These are phyloP conservation scores for Sus cebifrons DNA, from an alignment of 2,797 vertebrate genomes.

Conservation along the genomic window DNA sequence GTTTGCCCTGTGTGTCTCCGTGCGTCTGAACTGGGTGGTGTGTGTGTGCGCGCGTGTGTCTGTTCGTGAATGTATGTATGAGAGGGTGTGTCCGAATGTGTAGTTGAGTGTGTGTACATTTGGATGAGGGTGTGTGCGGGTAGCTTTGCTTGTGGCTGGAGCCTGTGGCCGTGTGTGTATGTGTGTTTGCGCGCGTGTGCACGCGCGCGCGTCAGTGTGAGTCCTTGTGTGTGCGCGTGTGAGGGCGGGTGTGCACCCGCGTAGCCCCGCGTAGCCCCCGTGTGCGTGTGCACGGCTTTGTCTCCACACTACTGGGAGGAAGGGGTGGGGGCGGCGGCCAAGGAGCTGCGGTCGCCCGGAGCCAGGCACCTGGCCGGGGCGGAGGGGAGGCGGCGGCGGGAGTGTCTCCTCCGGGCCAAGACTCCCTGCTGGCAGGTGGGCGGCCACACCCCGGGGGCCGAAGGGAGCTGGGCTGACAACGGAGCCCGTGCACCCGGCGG, in stretches of 20 bases:
- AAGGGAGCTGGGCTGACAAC: background rate
- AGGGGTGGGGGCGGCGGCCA: slow-evolving; percentile 74
- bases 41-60: slow-evolving; percentile 59
- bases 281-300: slow-evolving; percentile 86
- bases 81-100: slow-evolving; percentile 84
- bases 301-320: slow-evolving; percentile 82
- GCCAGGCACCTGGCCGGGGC: slow-evolving; percentile 62
- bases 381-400: background rate
- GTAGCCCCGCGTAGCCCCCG: slow-evolving; percentile 70
- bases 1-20: background rate
- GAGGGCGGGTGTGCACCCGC: slow-evolving; percentile 78
- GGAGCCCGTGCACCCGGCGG: background rate
- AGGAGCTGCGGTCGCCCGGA: slow-evolving; percentile 18
- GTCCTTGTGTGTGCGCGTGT: slow-evolving; percentile 75
- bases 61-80: background rate
- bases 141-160: slow-evolving; percentile 64
- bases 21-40: background rate
- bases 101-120: slow-evolving; percentile 61
- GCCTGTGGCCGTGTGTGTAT: slow-evolving; percentile 37
- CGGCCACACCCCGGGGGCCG: slow-evolving; percentile 76
- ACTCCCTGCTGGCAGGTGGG: slow-evolving; percentile 79
- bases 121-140: slow-evolving; percentile 69
- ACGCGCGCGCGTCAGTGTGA: slow-evolving; percentile 57
- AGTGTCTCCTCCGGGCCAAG: slow-evolving; percentile 1
- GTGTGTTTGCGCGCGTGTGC: slow-evolving; percentile 59